Base-by-base conservation (phyloP, 2,113 vertebrate species). In the Anhinga rufa region DNA sequence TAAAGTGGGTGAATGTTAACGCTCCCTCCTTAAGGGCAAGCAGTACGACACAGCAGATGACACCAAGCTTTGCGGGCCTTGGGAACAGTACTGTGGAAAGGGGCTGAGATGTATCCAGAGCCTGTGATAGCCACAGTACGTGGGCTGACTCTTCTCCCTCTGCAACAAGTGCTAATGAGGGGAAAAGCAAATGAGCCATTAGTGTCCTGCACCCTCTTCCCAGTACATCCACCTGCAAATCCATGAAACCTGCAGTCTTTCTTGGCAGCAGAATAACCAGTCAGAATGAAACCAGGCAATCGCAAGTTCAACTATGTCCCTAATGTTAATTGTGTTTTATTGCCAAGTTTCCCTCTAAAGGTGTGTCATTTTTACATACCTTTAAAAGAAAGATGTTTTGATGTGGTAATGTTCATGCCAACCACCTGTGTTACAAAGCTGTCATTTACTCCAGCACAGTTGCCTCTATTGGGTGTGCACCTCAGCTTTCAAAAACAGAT, bases 121-220 rank as follows among this genome's bases (percentile, higher is more conserved):
- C 1, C 4, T 40, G 32, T 1, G 1, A n/a, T 5, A 48, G 7
- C 49, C 34, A 15, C 34, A 8, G 34, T 36, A 46, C 77, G 9
- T 29, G 51, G 2, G 25, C 58, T 42, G 77, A n/a, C 12, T 15
- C 32, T 28, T 40, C 38, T 60, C 10, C 32, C 28, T 51, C 68
- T 40, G 40, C n/a, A 48, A 24, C 18, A 38, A 61, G 40, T 12
- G n/a, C 9, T 70, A 60, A 42, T 6, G 17, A 42, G 14, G 9
- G 31, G 9, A 46, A 76, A 70, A 65, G 76, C 46, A 82, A 51
- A 51, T 14, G 42, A 55, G 31, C 25, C 34, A 9, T 34, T 19
- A 38, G 14, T 8, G 44, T 80, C 51, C 79, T 70, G 55, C 29
- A 32, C 11, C 16, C 31, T 70, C 40, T 40, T 22, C 29, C 40